These are phyloP conservation scores for Zeuzera pyrina DNA, from an alignment of 2,888 invertebrate species.

Conservation along the genomic window DNA sequence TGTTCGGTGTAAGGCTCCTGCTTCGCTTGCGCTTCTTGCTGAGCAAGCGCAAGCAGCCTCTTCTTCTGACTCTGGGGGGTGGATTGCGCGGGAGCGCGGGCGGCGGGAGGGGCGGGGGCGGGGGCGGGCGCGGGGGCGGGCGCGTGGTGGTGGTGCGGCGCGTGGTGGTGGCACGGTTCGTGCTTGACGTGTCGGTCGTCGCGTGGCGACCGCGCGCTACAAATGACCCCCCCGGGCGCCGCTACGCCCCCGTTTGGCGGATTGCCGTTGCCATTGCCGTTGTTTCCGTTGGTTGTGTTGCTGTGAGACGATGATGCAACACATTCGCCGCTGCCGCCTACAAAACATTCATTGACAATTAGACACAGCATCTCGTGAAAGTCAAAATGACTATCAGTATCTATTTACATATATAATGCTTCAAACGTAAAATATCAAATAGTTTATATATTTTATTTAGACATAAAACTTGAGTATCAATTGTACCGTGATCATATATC, in stretches of 20 bases:
- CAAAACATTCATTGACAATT: no score
- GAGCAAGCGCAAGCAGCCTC: slow-evolving; percentile 87
- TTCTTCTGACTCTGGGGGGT: slow-evolving; percentile 91
- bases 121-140: slow-evolving; percentile 15
- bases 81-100: slow-evolving; percentile 31
- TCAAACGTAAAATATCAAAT: no score
- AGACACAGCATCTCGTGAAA: no score
- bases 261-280: slow-evolving; percentile 6
- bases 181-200: slow-evolving; percentile 65
- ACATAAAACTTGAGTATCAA: no score
- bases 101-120: slow-evolving; percentile 18
- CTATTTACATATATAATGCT: no score
- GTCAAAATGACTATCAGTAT: no score
- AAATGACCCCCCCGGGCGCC: slow-evolving; percentile 40
- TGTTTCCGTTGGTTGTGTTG: slow-evolving; percentile 3
- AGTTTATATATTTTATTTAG: no score
- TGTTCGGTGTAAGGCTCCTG: slow-evolving; percentile 60
- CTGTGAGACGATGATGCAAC: slow-evolving; percentile 13
- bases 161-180: slow-evolving; percentile 34
- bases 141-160: slow-evolving; percentile 16
- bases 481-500: no score
- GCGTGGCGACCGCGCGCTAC: slow-evolving; percentile 54
- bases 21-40: slow-evolving; percentile 71
- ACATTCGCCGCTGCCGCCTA: not conserved
- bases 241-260: slow-evolving; percentile 10